phyloP scores from a whole-genome alignment of 1,140 invertebrate genomes.

The Carposina sasakii region DNA sequence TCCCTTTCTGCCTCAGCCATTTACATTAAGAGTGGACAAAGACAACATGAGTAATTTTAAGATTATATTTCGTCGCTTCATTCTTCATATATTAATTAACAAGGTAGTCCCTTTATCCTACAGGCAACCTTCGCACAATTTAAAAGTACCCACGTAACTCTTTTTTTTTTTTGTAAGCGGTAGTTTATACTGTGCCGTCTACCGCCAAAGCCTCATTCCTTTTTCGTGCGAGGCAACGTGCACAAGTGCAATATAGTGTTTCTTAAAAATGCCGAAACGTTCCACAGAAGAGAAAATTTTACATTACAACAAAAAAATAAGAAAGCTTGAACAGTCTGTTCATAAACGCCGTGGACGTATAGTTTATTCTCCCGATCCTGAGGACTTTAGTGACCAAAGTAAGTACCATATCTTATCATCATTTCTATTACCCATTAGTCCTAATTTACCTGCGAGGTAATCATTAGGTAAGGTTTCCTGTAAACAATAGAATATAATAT shows the following conservation, averaged over 20 bases:
- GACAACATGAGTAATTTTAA: too few species aligned
- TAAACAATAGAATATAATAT: too few species aligned
- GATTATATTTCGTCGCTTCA: too few species aligned
- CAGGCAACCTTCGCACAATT: neutral
- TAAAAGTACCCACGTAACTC: too few species aligned
- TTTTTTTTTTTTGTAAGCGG: too few species aligned
- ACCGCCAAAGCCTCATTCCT: neutral
- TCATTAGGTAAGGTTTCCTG: too few species aligned
- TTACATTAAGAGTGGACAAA: too few species aligned
- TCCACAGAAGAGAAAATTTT: neutral
- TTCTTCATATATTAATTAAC: too few species aligned
- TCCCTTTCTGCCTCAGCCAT: too few species aligned
- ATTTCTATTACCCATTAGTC: neutral
- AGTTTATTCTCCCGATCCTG: neutral
- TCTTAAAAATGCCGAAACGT: neutral
- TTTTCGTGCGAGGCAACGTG: neutral
- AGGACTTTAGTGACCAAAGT: neutral
- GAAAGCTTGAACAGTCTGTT: neutral
- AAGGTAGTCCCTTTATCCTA: neutral
- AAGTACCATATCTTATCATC: neutral
- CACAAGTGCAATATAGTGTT: neutral
- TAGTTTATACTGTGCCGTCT: neutral
- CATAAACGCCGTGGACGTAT: neutral
- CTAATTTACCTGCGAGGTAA: too few species aligned
- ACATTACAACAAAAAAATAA: neutral